Percentiles rank a stretch among this genome's conserved stretches.
phyloP scores from a whole-genome alignment of 2,888 invertebrate species.

The Heteromurus nitidus region DNA sequence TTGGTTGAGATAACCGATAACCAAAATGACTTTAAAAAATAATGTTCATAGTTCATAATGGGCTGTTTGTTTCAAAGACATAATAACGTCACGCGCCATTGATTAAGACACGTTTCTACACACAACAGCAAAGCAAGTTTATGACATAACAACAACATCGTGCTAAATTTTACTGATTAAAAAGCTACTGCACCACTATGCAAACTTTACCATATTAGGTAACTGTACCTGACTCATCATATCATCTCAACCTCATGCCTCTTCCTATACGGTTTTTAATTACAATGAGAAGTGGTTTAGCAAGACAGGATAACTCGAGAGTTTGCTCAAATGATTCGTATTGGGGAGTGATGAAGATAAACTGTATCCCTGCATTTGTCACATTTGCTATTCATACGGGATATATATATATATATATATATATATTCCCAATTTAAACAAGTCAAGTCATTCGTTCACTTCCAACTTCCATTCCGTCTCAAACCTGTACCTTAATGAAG shows the following conservation, averaged over 20 bases:
- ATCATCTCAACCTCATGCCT: background rate
- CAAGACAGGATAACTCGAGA: background rate
- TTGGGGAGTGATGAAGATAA: slow-evolving; percentile 21
- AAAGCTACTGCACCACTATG: background rate
- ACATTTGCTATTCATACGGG: too few species aligned
- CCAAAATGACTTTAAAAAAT: too few species aligned
- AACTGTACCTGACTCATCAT: background rate
- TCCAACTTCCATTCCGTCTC: background rate
- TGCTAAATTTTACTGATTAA: background rate
- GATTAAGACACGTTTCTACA: background rate
- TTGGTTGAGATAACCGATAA: too few species aligned
- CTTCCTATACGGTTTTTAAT: background rate
- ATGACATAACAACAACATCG: background rate
- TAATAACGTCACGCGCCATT: background rate
- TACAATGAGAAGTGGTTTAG: background rate
- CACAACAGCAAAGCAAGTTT: background rate
- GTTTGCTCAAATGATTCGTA: slow-evolving; percentile 6
- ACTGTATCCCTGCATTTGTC: slow-evolving; percentile 18
- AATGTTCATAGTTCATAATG: too few species aligned
- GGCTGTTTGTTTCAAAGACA: too few species aligned
- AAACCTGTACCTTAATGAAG: background rate
- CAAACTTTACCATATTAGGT: background rate
- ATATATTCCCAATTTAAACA: background rate
- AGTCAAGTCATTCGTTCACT: background rate
- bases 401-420: too few species aligned